A percentile compares a stretch with the other conserved stretches of the same genome.
Evolutionary conservation across 2,888 invertebrate species (phyloP).

Genomic region (Agrilus biguttatus): DNA sequence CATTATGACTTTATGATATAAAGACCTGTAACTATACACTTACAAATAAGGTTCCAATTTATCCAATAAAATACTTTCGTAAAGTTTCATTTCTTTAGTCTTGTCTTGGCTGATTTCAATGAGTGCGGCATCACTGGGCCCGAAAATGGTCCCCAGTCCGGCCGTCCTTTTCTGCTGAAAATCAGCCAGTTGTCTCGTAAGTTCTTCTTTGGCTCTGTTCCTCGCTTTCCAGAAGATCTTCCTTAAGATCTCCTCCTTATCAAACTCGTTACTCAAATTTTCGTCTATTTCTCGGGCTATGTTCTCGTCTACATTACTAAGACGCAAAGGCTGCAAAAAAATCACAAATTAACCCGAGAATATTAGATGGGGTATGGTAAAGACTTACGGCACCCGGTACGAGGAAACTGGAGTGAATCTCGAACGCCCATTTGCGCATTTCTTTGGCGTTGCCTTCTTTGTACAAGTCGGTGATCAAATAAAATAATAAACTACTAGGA

Average conservation of each 20-base stretch:
- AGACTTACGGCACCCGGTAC: constrained; percentile 70
- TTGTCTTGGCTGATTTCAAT: constrained; percentile 70
- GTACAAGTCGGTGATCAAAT: constrained; percentile 83
- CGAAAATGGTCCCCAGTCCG: constrained; percentile 80
- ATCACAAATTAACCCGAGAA: constrained; percentile 9
- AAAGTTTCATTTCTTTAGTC: constrained; percentile 56
- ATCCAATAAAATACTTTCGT: constrained; percentile 58
- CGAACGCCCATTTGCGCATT: constrained; percentile 96
- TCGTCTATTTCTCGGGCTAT: constrained; percentile 84
- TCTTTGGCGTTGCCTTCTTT: constrained; percentile 76
- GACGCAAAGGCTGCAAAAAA: constrained; percentile 59
- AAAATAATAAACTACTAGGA: constrained; percentile 51
- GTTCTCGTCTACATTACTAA: constrained; percentile 71
- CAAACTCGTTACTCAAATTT: constrained; percentile 66
- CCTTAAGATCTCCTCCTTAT: constrained; percentile 79
- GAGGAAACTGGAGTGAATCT: constrained; percentile 92
- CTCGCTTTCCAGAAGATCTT: constrained; percentile 84
- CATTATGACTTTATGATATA: no score
- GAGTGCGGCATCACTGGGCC: constrained; percentile 67
- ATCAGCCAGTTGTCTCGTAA: constrained; percentile 65
- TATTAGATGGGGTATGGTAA: neutral
- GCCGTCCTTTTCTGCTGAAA: constrained; percentile 76
- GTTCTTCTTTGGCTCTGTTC: constrained; percentile 65
- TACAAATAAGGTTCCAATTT: constrained; percentile 55
- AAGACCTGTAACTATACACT: constrained; percentile 22